phyloP scores from a whole-genome alignment of 2,113 vertebrate species.

The Tichodroma muraria region DNA sequence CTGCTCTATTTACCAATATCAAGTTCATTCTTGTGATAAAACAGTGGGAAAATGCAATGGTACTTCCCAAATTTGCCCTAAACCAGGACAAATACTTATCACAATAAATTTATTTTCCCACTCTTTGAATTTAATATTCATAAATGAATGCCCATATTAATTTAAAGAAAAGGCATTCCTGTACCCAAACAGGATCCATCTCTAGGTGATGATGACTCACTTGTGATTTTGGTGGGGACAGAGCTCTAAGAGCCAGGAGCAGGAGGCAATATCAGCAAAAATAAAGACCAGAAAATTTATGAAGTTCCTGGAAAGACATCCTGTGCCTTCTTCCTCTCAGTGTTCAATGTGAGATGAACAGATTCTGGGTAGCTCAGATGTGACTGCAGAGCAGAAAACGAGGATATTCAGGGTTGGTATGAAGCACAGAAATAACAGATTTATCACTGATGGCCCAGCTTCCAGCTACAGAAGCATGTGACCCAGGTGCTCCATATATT shows the following conservation, averaged over 20 bases:
- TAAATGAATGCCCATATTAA: neutral
- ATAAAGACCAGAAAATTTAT: neutral
- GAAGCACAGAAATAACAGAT: neutral
- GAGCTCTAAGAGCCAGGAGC: neutral
- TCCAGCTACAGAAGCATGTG: fast-evolving
- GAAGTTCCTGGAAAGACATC: neutral
- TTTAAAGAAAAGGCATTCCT: neutral
- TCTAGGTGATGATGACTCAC: neutral
- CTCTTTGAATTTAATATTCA: neutral
- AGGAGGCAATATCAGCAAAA: neutral
- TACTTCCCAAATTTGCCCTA: too few species aligned
- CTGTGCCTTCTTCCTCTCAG: neutral
- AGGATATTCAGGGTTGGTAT: neutral
- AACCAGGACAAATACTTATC: too few species aligned
- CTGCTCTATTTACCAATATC: neutral
- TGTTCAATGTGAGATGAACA: neutral
- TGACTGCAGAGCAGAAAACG: neutral
- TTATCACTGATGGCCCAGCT: neutral
- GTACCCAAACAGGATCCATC: neutral
- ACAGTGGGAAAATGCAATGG: neutral
- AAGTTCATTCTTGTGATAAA: neutral
- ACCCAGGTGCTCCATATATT: neutral
- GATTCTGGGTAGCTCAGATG: neutral
- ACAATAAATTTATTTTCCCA: neutral
- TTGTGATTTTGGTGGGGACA: neutral